Percentiles rank a stretch among this genome's conserved stretches.
These are phyloP conservation scores for Pseudococcus viburni DNA, from an alignment of 2,888 invertebrate species.

Conservation along the genomic window DNA sequence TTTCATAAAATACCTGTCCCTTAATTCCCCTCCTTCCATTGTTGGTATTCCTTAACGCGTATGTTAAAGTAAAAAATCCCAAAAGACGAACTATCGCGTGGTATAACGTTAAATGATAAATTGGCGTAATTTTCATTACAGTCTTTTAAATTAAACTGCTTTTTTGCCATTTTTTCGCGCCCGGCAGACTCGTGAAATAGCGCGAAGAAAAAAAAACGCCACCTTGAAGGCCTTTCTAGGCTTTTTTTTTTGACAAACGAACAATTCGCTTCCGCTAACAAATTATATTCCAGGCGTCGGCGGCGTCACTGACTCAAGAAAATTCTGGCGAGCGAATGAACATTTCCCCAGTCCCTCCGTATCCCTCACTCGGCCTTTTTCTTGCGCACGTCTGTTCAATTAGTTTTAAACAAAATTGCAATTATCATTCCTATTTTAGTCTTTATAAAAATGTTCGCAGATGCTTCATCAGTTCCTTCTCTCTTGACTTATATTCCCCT, in stretches of 20 bases:
- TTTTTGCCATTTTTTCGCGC: slow-evolving; percentile 32
- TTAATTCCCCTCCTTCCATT: background rate
- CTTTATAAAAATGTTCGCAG: slow-evolving; percentile 52
- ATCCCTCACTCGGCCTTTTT: background rate
- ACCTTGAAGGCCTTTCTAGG: background rate
- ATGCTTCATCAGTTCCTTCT: slow-evolving; percentile 19
- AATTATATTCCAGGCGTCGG: slow-evolving; percentile 41
- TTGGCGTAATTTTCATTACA: slow-evolving; percentile 35
- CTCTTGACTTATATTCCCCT: background rate
- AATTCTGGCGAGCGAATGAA: background rate
- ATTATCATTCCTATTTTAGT: slow-evolving; percentile 30
- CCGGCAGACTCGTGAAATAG: background rate
- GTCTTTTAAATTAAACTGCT: slow-evolving; percentile 24
- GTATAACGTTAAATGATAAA: slow-evolving; percentile 53
- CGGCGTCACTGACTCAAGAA: background rate
- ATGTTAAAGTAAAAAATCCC: background rate
- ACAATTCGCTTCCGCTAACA: slow-evolving; percentile 13
- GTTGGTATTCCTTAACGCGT: background rate
- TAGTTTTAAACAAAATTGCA: slow-evolving; percentile 49
- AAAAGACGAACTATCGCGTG: background rate
- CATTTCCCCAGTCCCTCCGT: background rate
- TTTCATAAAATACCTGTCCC: slow-evolving; percentile 3
- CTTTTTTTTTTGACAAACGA: background rate
- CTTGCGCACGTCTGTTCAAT: slow-evolving; percentile 26
- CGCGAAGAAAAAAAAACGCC: slow-evolving; percentile 3